These are phyloP conservation scores for Balaenoptera acutorostrata DNA, from an alignment of 2,113 vertebrate genomes.

Conservation along the genomic window DNA sequence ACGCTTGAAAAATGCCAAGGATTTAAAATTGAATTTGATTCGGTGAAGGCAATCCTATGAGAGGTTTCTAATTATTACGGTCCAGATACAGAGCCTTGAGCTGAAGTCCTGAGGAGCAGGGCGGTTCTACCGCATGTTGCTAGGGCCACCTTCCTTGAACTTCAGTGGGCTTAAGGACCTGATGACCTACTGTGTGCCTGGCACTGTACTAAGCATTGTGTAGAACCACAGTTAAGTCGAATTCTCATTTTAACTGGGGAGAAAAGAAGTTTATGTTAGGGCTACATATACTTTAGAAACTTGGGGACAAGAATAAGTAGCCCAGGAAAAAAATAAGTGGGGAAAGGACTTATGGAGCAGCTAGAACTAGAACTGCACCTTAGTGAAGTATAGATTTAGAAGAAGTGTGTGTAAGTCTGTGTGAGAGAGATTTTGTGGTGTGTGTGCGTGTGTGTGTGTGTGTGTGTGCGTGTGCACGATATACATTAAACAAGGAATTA, in stretches of 20 bases:
- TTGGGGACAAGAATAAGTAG: neutral
- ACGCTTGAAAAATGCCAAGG: constrained; percentile 5
- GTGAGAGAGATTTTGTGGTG: neutral
- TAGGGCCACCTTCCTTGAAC: neutral
- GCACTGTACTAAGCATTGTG: neutral
- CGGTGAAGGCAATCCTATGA: neutral
- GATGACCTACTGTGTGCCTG: neutral
- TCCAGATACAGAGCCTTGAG: neutral
- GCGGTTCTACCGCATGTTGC: neutral
- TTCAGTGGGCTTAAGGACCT: neutral
- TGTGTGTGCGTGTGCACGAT: neutral
- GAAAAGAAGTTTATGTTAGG: neutral
- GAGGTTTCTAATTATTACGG: neutral
- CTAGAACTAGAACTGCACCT: neutral
- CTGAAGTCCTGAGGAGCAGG: neutral
- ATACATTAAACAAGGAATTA: neutral
- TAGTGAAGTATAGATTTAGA: neutral
- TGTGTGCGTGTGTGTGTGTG: no score
- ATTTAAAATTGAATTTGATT: constrained; percentile 3
- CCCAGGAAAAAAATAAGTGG: neutral
- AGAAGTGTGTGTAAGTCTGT: neutral
- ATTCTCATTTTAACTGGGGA: neutral
- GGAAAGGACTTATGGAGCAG: neutral
- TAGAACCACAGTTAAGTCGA: neutral
- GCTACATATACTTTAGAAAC: neutral